A percentile compares a stretch with the other conserved stretches of the same genome.
Conservation (phyloP, 2,113 vertebrate genomes). For the Physeter macrocephalus region DNA sequence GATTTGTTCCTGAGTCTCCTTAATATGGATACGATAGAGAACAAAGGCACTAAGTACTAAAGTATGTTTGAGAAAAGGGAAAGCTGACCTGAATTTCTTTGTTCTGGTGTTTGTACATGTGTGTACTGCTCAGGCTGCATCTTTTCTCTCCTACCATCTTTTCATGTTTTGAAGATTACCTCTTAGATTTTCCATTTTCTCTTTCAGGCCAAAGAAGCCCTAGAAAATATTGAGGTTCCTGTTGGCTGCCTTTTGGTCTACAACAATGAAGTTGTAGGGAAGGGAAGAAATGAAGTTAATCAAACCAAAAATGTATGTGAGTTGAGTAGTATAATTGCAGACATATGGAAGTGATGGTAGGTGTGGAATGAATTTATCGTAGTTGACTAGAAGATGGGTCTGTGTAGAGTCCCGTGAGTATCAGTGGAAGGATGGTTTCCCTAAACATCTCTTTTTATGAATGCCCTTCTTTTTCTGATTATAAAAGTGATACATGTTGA, state of each 20-base stretch:
- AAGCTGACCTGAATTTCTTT: neutral
- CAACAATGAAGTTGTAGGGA: slow-evolving; percentile 84
- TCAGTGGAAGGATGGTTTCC: neutral
- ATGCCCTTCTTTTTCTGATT: neutral
- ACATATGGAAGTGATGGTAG: neutral
- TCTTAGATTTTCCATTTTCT: slow-evolving; percentile 5
- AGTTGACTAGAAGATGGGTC: neutral
- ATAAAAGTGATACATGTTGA: neutral
- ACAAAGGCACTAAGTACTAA: neutral
- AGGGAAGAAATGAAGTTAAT: slow-evolving; percentile 94
- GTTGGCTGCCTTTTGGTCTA: slow-evolving; percentile 95
- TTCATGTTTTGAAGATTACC: neutral
- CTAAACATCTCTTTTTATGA: neutral
- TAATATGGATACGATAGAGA: neutral
- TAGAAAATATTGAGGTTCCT: slow-evolving; percentile 91
- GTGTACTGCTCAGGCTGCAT: fast-evolving
- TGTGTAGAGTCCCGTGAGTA: too few species aligned
- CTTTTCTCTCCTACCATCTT: neutral
- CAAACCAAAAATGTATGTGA: slow-evolving; percentile 93
- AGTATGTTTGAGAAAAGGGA: neutral
- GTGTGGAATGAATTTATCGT: fast-evolving
- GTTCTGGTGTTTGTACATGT: neutral
- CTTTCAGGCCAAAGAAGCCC: slow-evolving; percentile 88
- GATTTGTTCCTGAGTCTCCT: neutral
- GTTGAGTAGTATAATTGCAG: neutral